Base-by-base conservation (phyloP, 1,140 invertebrate species). In the Drosophila erecta region DNA sequence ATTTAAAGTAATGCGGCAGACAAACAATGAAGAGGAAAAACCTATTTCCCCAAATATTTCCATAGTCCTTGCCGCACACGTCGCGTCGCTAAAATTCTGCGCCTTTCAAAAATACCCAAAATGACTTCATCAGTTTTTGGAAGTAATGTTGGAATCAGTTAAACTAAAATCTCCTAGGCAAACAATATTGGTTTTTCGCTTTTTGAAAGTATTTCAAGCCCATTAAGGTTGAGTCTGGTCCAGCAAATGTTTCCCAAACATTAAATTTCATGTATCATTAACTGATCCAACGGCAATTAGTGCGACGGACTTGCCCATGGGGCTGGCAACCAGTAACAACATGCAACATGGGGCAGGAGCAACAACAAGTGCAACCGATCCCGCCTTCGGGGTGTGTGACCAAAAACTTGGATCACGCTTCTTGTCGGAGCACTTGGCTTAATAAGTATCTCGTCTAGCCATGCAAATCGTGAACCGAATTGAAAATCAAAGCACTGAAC, bases 31-130 rank as follows among this genome's bases (percentile, higher is more conserved):
- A 57, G 65, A 76, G 50, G 41, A 55, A 50, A 74, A 86, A 66
- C 73, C 81, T 44, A 81, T 56, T 85, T 86, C 44, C 77, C 77
- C 59, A 81, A 54, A 65, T 77, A 80, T 72, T 81, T 81, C 10
- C 22, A 22, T n/a, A n/a, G 57, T 66, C 43, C 50, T 43, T 47
- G 10, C 12, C 22, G 22, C 24, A n/a, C 24, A 10, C 8, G 44
- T 8, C 46, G 7, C 33, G 14, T 17, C 30, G 33, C 11, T 55
- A 37, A 20, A 54, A 46, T 35, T 38, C 22, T 30, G 49, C 2
- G n/a, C 12, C 24, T 37, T 44, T 43, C 41, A 55, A 67, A 67
- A 54, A 46, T 38, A 7, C 50, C 11, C 20, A 38, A 40, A 2
- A 61, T 58, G 2, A 33, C 27, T 57, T 61, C 15, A 38, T 64